Evolutionary conservation across 2,888 invertebrate genomes (phyloP), one percentile per base, ranked within the genome.

Genomic region (Uropetala carovei): DNA sequence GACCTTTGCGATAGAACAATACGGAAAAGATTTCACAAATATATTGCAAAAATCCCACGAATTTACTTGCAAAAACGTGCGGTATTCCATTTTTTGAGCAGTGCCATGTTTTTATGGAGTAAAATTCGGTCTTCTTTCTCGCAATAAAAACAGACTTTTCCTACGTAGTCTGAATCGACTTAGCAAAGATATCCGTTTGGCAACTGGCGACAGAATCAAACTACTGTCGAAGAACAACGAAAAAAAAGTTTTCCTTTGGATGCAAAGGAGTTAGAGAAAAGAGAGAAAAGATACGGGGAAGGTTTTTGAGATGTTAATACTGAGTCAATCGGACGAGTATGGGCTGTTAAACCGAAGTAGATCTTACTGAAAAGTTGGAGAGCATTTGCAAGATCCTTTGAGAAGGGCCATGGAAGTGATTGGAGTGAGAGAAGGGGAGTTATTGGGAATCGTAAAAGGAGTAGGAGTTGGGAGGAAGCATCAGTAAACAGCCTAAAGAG

Each of bases 401-500:
- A 75, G 75, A 27, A 56, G 43, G 83, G 57, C n/a, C 57, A 83
- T 57, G 83, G 57, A 83, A 18, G 56, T n/a, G 68, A 89, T 89
- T 60, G n/a, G 2, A 85, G 64, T 13, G n/a, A 18, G 86, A 13
- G 43, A 64, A 64, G 89, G 89, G 27, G 14, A 75, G 75, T 75
- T 75, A 75, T 75, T 43, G 60, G 89, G 16, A 58, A 64, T 89
- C 68, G 68, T 89, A 89, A 89, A 89, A 89, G 43, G 60, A 43
- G n/a, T n/a, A n/a, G 89, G 43, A 59, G 86, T 30, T 27, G 3
- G 43, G 43, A n/a, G 68, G 68, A 68, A 68, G 68, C 43, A 43
- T 68, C n/a, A n/a, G 68, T n/a, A n/a, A 68, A 68, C n/a, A 68
- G 68, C 68, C n/a, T 30, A 59, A 7, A 86, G 13, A 86, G 60